These are phyloP conservation scores for Thaumetopoea pityocampa DNA, from an alignment of 1,140 invertebrate species.

Conservation along the genomic window DNA sequence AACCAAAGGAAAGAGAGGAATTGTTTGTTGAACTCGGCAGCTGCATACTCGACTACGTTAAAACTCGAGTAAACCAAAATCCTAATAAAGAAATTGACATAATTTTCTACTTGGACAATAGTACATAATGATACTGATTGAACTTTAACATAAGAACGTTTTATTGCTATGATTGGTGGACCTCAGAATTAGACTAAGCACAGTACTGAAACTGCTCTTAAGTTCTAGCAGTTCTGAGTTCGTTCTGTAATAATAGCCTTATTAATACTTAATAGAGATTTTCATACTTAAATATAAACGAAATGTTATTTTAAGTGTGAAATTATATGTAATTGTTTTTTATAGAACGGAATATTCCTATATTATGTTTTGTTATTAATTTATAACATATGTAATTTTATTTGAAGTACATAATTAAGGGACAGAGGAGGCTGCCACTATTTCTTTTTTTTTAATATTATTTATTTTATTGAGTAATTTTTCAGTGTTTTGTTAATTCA, in stretches of 20 bases:
- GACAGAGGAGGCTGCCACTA: not conserved
- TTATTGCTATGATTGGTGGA: not conserved
- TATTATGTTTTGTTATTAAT: too few relatives aligned
- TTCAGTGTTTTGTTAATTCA: not conserved
- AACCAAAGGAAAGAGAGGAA: not conserved
- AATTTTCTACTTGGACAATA: constrained; percentile 8
- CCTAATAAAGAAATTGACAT: not conserved
- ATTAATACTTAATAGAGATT: not conserved
- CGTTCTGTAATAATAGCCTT: not conserved
- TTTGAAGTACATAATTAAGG: not conserved
- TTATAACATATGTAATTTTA: not conserved
- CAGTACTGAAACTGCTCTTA: too few relatives aligned
- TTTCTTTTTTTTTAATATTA: not conserved
- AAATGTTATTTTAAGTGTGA: not conserved
- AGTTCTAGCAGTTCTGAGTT: not conserved
- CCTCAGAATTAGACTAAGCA: too few relatives aligned
- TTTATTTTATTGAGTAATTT: not conserved
- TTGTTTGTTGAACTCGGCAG: not conserved
- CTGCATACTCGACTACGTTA: not conserved
- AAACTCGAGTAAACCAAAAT: not conserved
- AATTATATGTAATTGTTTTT: not conserved
- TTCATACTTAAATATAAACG: not conserved
- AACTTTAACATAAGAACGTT: not conserved
- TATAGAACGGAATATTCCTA: not conserved
- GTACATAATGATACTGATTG: not conserved